Base-by-base conservation (phyloP, 2,888 invertebrate genomes). In the Eristalis arbustorum region DNA sequence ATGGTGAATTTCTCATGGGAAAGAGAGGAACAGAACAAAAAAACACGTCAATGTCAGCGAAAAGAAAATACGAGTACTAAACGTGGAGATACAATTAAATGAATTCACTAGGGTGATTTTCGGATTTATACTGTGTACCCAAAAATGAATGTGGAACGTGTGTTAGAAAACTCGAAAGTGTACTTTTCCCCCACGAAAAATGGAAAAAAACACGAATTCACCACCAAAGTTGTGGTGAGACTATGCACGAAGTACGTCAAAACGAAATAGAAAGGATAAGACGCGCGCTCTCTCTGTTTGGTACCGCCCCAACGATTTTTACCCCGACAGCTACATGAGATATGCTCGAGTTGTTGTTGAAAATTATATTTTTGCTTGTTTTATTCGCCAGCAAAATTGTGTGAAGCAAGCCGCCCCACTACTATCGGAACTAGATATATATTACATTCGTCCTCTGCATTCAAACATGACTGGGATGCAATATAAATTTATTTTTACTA, bases 221-320 rank as follows among this genome's bases (percentile, higher is more conserved):
- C 59, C 85, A 78, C 64, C 18, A 42, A 76, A 73, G 56, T 76
- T 63, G 28, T 79, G 34, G 40, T 69, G n/a, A 14, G 14, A 23
- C 22, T 61, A 42, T 71, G 40, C 23, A 56, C 34, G 67, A 73
- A 76, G 14, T 31, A 34, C 14, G 37, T 28, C 3, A 71, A 62
- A 71, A 40, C 40, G 31, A 68, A 62, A 40, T 28, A 18, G 23
- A 57, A 66, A 62, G 59, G 42, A 75, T 71, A 66, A 49, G 61
- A 64, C 40, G 49, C 76, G 77, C 64, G 80, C 34, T 84, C 81
- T 68, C 74, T 82, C 56, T 85, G 83, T 78, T 42, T 22, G 91
- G 91, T 92, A 91, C 92, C 92, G 92, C 92, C 92, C 92, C 91
- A 90, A 91, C 91, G 91, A 91, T 92, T 92, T 91, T 90, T 90